phyloP scores from a whole-genome alignment of 2,797 vertebrate species.

The Acanthopagrus latus region DNA sequence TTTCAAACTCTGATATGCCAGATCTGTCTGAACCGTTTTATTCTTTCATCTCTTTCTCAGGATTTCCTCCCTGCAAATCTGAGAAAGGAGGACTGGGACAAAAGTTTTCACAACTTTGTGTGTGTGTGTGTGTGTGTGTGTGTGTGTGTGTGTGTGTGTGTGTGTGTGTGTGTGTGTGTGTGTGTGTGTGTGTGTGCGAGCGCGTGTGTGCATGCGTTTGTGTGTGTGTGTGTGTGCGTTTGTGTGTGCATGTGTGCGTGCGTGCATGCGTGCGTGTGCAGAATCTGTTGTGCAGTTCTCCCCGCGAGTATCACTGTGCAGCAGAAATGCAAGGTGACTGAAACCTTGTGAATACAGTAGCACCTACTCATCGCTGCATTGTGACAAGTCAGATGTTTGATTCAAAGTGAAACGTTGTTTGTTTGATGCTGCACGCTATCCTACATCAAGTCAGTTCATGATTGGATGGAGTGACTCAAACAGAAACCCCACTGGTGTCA shows the following conservation, averaged over 20 bases:
- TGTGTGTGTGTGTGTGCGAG: conserved; percentile 9
- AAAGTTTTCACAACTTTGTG: conserved; percentile 37
- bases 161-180: neutral
- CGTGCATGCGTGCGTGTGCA: neutral
- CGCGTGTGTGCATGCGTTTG: conserved; percentile 11
- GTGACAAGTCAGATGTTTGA: conserved; percentile 22
- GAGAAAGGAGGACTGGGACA: conserved; percentile 66
- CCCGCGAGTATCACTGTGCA: conserved; percentile 7
- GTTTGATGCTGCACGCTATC: neutral
- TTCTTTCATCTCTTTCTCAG: conserved; percentile 70
- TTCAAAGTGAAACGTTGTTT: conserved; percentile 44
- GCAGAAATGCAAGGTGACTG: conserved; percentile 10
- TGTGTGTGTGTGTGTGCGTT: neutral
- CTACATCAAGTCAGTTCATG: conserved; percentile 16
- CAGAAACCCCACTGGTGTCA: conserved; percentile 3
- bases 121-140: no score
- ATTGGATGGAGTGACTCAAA: conserved; percentile 33
- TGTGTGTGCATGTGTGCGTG: neutral
- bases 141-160: neutral
- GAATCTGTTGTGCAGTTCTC: conserved; percentile 34
- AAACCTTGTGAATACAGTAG: conserved; percentile 26
- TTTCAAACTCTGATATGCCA: conserved; percentile 39
- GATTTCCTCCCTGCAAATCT: conserved; percentile 73
- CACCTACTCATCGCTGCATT: conserved; percentile 5
- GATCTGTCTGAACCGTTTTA: conserved; percentile 46